phyloP scores from a whole-genome alignment of 2,888 invertebrate species.

The Netelia inedita region DNA sequence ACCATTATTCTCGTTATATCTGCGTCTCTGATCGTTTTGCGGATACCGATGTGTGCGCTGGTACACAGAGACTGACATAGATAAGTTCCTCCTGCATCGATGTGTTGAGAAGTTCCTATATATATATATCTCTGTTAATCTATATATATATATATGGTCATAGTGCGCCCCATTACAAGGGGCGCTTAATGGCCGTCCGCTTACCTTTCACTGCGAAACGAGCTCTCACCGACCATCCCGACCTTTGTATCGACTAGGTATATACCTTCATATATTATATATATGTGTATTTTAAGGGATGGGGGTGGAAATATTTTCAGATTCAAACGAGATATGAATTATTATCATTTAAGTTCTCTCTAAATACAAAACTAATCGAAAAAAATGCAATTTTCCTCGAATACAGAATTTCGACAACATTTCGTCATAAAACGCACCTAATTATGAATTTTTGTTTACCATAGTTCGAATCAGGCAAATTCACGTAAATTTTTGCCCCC shows the following conservation, averaged over 20 bases:
- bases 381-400: neutral
- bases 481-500: neutral
- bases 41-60: neutral
- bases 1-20: constrained; percentile 29
- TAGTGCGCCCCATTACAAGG: constrained; percentile 47
- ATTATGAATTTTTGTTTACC: neutral
- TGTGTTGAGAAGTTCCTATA: constrained; percentile 6
- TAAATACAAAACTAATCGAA: neutral
- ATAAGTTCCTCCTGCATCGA: constrained; percentile 53
- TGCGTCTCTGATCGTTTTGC: constrained; percentile 27
- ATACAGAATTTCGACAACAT: neutral
- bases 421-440: neutral
- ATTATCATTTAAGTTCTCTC: neutral
- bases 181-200: constrained; percentile 60
- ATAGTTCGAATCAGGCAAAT: neutral
- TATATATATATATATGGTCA: neutral
- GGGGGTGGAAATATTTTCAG: no score
- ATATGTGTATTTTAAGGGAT: neutral
- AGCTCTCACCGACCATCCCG: constrained; percentile 27
- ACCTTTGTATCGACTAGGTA: constrained; percentile 5
- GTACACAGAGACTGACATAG: constrained; percentile 25
- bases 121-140: neutral
- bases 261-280: neutral
- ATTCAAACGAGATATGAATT: neutral
- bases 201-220: constrained; percentile 63